phyloP scores from a whole-genome alignment of 2,888 invertebrate genomes.

The Uropetala carovei region DNA sequence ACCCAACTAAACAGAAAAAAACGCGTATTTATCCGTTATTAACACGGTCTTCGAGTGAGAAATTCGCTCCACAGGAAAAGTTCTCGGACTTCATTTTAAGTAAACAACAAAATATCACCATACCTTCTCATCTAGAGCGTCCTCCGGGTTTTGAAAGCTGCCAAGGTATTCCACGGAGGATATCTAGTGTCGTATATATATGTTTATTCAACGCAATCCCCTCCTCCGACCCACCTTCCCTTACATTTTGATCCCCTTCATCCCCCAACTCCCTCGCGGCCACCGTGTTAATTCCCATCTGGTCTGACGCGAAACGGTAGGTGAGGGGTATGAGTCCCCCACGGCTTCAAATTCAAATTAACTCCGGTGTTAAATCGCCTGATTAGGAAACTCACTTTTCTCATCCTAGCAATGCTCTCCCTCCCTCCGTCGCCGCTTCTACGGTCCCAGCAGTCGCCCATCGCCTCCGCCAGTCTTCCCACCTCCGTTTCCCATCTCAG shows the following conservation, averaged over 20 bases:
- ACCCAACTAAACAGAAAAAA: too few relatives aligned
- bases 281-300: constrained; percentile 35
- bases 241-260: background rate
- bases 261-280: background rate
- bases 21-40: too few relatives aligned
- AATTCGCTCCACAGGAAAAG: too few relatives aligned
- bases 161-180: background rate
- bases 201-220: background rate
- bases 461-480: background rate
- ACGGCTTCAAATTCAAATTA: constrained; percentile 55
- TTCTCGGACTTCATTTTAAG: too few relatives aligned
- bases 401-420: background rate
- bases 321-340: background rate
- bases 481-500: background rate
- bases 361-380: constrained; percentile 62
- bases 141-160: too few relatives aligned
- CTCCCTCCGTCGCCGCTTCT: background rate
- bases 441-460: background rate
- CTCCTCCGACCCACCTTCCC: background rate
- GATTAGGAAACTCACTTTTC: constrained; percentile 57
- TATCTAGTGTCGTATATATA: background rate
- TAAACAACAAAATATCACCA: too few relatives aligned
- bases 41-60: too few relatives aligned
- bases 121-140: too few relatives aligned
- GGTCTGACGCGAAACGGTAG: constrained; percentile 9